Base-by-base conservation (phyloP, 2,797 vertebrate species). In the Xyrichtys novacula region DNA sequence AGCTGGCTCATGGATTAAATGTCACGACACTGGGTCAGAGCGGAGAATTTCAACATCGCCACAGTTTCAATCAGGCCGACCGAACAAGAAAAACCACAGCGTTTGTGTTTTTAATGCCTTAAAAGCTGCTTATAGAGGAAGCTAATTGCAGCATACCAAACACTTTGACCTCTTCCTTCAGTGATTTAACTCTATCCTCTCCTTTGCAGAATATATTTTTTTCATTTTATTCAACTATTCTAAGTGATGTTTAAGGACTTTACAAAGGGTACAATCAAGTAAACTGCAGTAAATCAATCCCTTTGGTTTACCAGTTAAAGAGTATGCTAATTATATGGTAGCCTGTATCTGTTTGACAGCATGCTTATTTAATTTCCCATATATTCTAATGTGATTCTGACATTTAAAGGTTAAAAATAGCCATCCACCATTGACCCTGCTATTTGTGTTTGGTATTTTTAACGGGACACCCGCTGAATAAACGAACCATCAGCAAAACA, bases 1-100 rank as follows among this genome's bases (percentile, higher is more conserved):
- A 70, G 84, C 76, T 19, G 28, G 23, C 54, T 57, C 50, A 38
- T 54, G 65, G 79, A 70, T 81, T 80, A 80, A 62, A 78, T 52
- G 61, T 67, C 67, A 74, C 38, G 34, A 42, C 59, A 76, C 58
- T 2, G 32, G 69, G 80, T 82, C 71, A 84, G 31, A 39, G 62
- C 10, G 52, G 29, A 75, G 39, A 80, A 56, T 48, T 65, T 71
- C 62, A 64, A 53, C 71, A 40, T 22, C 25, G 25, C 29, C 10
- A 12, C 16, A 19, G 16, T 23, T 28, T 52, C 19, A 65, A 22
- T 26, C 12, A 57, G 8, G 26, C n/a, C 2, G 25, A 9, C 16
- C 28, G 49, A 25, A 53, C 46, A 5, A 17, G 14, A 29, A 26
- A 52, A 31, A 39, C 6, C 1, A 14, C 11, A 12, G 31, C 28